Conservation (phyloP, 2,113 vertebrate species). For the Misgurnus mizolepis region DNA sequence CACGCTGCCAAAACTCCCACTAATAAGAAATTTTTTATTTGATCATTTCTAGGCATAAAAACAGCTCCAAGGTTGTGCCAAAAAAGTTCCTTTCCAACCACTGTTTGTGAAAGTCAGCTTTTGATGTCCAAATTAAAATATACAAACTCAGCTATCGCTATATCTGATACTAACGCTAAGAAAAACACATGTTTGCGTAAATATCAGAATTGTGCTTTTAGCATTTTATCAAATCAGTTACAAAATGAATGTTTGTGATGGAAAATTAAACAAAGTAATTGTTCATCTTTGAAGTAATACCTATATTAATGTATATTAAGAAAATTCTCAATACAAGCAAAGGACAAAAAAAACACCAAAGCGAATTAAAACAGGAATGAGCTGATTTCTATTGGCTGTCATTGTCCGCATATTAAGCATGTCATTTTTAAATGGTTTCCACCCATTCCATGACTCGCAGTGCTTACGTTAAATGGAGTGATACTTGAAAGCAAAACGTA, state of each 20-base stretch:
- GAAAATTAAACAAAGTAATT: slow-evolving; percentile 16
- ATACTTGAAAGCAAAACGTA: slow-evolving; percentile 58
- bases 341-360: neutral
- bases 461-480: slow-evolving; percentile 43
- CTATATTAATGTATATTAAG: neutral
- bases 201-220: no score
- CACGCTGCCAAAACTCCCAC: slow-evolving; percentile 64
- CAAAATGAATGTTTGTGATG: neutral
- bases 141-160: slow-evolving; percentile 44
- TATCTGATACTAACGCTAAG: slow-evolving; percentile 49
- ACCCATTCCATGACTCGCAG: slow-evolving; percentile 51
- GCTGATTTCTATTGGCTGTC: slow-evolving; percentile 61
- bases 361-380: slow-evolving; percentile 24
- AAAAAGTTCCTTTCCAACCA: slow-evolving; percentile 45
- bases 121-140: slow-evolving; percentile 55
- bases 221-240: neutral
- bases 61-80: slow-evolving; percentile 52
- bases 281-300: neutral
- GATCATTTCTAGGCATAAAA: slow-evolving; percentile 70
- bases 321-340: slow-evolving; percentile 30
- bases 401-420: slow-evolving; percentile 61
- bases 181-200: slow-evolving; percentile 39
- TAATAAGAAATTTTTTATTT: slow-evolving; percentile 59
- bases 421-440: slow-evolving; percentile 56
- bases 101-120: slow-evolving; percentile 49